A percentile compares a stretch with the other conserved stretches of the same genome.
Evolutionary conservation across 1,140 invertebrate species (phyloP).

Genomic region (Eurosta solidaginis): DNA sequence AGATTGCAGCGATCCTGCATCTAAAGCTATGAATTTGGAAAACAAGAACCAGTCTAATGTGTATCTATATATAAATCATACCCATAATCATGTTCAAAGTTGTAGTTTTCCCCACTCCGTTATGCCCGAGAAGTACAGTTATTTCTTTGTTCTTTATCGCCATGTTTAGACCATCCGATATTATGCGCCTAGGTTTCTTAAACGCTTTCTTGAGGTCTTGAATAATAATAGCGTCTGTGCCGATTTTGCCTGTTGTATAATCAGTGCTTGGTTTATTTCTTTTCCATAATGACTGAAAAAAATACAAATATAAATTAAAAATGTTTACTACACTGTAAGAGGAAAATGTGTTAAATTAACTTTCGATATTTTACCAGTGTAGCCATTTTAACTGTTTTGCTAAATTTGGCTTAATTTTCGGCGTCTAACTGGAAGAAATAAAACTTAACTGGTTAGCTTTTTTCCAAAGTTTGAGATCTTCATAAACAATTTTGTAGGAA

Average conservation of each 20-base stretch:
- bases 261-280: conserved; percentile 48
- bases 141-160: conserved; percentile 63
- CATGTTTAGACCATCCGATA: conserved; percentile 52
- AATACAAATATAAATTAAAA: background rate
- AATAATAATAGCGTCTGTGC: conserved; percentile 48
- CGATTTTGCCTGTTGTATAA: conserved; percentile 41
- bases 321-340: background rate
- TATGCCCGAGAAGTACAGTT: conserved; percentile 72
- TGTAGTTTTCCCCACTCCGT: conserved; percentile 76
- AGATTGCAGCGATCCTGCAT: too few species aligned
- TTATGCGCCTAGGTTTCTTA: conserved; percentile 43
- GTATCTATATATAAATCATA: conserved; percentile 24
- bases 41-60: background rate
- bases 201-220: conserved; percentile 50
- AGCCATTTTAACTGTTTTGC: too few species aligned
- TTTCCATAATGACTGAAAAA: conserved; percentile 45
- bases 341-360: too few species aligned
- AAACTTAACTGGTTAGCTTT: too few species aligned
- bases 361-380: too few species aligned
- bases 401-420: too few species aligned
- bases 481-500: too few species aligned
- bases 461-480: too few species aligned
- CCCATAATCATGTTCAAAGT: conserved; percentile 65
- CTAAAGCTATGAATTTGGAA: background rate
- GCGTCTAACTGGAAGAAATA: too few species aligned